phyloP scores from a whole-genome alignment of 2,797 vertebrate species.

The Kryptopterus vitreolus region DNA sequence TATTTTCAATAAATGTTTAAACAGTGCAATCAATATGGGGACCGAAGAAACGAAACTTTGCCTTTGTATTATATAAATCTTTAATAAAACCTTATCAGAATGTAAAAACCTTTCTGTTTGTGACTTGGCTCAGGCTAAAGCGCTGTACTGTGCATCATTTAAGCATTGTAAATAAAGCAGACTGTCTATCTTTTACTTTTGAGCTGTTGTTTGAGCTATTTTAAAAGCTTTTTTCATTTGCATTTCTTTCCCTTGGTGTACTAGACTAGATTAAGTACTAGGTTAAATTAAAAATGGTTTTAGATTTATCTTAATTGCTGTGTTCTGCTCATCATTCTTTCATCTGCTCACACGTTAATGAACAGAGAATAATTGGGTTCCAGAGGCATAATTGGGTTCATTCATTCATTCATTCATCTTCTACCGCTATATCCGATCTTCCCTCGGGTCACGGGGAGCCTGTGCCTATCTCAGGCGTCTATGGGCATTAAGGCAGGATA shows the following conservation, averaged over 20 bases:
- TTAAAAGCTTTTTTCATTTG: no score
- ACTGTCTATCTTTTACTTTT: not conserved
- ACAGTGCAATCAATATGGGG: not conserved
- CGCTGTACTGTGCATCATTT: no score
- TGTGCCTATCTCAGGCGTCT: no score
- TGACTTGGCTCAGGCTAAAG: no score
- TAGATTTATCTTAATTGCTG: not conserved
- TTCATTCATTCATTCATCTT: no score
- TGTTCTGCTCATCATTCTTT: not conserved
- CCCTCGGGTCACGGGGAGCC: no score
- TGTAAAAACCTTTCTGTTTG: no score
- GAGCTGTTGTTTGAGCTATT: not conserved
- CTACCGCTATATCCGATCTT: no score
- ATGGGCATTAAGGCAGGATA: no score
- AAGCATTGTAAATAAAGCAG: no score
- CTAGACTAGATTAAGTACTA: not conserved
- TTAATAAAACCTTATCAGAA: not conserved
- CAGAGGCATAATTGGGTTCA: no score
- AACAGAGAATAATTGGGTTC: not conserved
- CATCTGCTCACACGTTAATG: not conserved
- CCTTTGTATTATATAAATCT: not conserved
- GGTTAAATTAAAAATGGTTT: no score
- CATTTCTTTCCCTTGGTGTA: not conserved
- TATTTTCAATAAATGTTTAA: not conserved
- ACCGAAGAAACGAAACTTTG: not conserved